Evolutionary conservation across 2,113 vertebrate species (phyloP), one percentile per base, ranked within the genome.

Genomic region (Halichoeres trimaculatus): DNA sequence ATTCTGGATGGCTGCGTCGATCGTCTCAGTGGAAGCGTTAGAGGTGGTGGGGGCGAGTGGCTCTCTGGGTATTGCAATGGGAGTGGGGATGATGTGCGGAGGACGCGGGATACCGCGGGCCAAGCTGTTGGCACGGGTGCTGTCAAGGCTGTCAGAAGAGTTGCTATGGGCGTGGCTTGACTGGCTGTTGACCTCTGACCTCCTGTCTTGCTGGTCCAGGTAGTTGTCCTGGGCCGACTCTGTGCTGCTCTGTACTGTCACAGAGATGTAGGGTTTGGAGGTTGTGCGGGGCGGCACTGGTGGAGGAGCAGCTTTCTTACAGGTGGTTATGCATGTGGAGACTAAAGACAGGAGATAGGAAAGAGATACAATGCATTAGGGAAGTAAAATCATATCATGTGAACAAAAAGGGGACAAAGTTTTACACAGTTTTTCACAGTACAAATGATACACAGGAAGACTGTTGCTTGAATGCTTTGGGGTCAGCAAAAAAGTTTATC

Each of bases 201-300:
- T 96, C 83, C 95, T 95, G 81, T 98, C 97, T 81, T 98, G 97
- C 89, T 95, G 95, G 88, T 99, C 98, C 90, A 98, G 93, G 88
- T 98, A 99, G 91, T 94, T 97, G 94, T 99, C 98, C 92, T 99
- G 98, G 0, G 97, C 96, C 0, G 98, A 99, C 82, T 99, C 98
- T 0, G 98, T 99, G 92, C 98, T 99, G 94, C 98, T 99, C 93
- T 99, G 98, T 63, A 99, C 97, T 0, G 98, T 99, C 85, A 99
- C 98, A 1, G 97, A 98, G 93, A 99, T 99, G 93, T 97, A 98
- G 62, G 98, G 98, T 90, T 99, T 99, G 74, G 97, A 99, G 9
- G 97, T 98, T 83, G 98, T 98, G 13, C 98, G 96, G 22, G 98
- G 98, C 14, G 98, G 98, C 79, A 99, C 98, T 0, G 98, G 98